Evolutionary conservation across 2,888 invertebrate genomes (phyloP).

Genomic region (Catocala fraxini): DNA sequence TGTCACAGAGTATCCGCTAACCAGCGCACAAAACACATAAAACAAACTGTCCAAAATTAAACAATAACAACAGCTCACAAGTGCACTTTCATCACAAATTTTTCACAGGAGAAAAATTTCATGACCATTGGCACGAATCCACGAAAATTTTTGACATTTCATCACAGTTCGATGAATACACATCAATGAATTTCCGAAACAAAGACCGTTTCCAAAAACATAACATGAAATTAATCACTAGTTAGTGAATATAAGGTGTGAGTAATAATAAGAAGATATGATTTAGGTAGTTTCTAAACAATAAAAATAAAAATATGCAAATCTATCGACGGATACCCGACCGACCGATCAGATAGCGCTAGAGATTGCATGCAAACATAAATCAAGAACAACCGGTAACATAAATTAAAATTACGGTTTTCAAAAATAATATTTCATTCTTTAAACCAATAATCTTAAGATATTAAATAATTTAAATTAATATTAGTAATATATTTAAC

Average conservation of each 20-base stretch:
- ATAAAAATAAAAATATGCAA: slow-evolving; percentile 59
- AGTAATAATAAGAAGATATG: slow-evolving; percentile 25
- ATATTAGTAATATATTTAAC: no score
- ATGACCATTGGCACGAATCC: slow-evolving; percentile 78
- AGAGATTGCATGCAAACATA: not conserved
- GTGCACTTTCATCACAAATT: slow-evolving; percentile 64
- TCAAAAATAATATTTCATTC: no score
- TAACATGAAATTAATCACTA: slow-evolving; percentile 23
- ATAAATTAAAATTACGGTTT: not conserved
- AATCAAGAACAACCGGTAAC: slow-evolving; percentile 20
- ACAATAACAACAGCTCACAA: slow-evolving; percentile 61
- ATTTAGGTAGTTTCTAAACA: slow-evolving; percentile 40
- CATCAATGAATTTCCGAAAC: slow-evolving; percentile 38
- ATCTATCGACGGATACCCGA: slow-evolving; percentile 46
- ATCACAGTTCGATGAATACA: slow-evolving; percentile 64
- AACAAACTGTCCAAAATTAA: slow-evolving; percentile 41
- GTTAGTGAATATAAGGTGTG: slow-evolving; percentile 21
- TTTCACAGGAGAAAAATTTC: slow-evolving; percentile 70
- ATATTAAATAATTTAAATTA: no score
- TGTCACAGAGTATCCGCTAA: slow-evolving; percentile 42
- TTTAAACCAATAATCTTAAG: no score
- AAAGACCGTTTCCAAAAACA: slow-evolving; percentile 18
- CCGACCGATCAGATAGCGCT: slow-evolving; percentile 22
- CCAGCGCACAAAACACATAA: slow-evolving; percentile 42
- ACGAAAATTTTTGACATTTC: slow-evolving; percentile 84